A percentile compares a stretch with the other conserved stretches of the same genome.
phyloP scores from a whole-genome alignment of 2,888 invertebrate species.

The Germaria angustata region DNA sequence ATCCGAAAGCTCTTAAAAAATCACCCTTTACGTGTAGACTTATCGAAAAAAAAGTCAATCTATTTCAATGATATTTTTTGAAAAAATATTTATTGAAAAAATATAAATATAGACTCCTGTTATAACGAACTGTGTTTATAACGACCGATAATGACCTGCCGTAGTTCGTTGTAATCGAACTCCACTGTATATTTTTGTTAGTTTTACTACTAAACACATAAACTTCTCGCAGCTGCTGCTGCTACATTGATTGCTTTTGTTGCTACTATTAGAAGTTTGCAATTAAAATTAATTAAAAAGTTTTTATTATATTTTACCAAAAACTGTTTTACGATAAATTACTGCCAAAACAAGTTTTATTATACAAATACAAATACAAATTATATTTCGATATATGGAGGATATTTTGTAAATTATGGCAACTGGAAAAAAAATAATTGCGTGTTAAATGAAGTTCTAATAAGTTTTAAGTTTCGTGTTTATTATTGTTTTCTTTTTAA shows the following conservation, averaged over 20 bases:
- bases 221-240: background rate
- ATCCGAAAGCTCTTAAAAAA: too few relatives aligned
- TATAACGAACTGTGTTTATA: too few relatives aligned
- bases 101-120: too few relatives aligned
- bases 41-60: too few relatives aligned
- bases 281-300: slow-evolving; percentile 65
- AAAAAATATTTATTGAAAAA: too few relatives aligned
- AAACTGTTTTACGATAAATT: slow-evolving; percentile 38
- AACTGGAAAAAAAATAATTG: background rate
- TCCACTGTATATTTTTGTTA: too few relatives aligned
- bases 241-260: background rate
- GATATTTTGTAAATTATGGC: background rate
- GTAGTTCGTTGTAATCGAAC: too few relatives aligned
- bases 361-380: slow-evolving; percentile 27
- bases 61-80: too few relatives aligned
- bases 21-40: too few relatives aligned
- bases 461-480: too few relatives aligned
- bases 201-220: background rate
- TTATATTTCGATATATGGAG: background rate
- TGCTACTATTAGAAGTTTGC: slow-evolving; percentile 53
- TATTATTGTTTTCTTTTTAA: background rate
- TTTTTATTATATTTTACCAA: slow-evolving; percentile 36
- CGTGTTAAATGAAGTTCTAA: background rate
- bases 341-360: slow-evolving; percentile 37
- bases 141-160: too few relatives aligned